Evolutionary conservation across 2,888 invertebrate species (phyloP), one percentile per base, ranked within the genome.

Genomic region (Drymonia ruficornis): DNA sequence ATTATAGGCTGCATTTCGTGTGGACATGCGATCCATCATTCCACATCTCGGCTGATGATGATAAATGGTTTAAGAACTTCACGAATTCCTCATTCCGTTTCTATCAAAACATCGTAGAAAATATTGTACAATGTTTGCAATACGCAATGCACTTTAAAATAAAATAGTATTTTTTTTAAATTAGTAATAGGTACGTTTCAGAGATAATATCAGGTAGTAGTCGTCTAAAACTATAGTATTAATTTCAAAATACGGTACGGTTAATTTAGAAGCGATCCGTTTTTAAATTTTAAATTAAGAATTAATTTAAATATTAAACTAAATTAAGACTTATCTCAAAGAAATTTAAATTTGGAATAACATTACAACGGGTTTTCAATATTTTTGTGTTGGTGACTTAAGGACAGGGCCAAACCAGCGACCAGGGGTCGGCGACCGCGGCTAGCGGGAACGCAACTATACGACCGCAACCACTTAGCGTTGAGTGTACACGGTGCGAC

Each of bases 341-440:
- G n/a, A n/a, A 2, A 9, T 31, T 11, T 31, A 11, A 11, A 23
- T 31, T 31, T 2, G 31, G 40, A 16, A 40, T 16, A 40, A 40
- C 40, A 23, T 23, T 23, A 23, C 55, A 69, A 69, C 67, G 50
- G 58, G 67, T 66, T 64, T 46, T 61, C 51, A 56, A 58, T 44
- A 50, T 59, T 61, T 74, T 67, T 59, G 60, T 56, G 57, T 53
- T 68, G 70, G 80, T 76, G 77, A 80, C 79, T 79, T 56, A 72
- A 69, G 73, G 76, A 73, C 67, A 64, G 73, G 69, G 69, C 61
- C 69, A 67, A 75, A 77, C 70, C 59, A 65, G 61, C 71, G 72
- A 75, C 67, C 57, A 53, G 69, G 58, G 82, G 82, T 83, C 80
- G 65, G 58, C 74, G 82, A 77, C 81, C 80, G 69, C 62, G 62